Percentiles rank a stretch among this genome's conserved stretches.
These are phyloP conservation scores for Gryllus longicercus DNA, from an alignment of 2,888 invertebrate genomes.

Conservation along the genomic window DNA sequence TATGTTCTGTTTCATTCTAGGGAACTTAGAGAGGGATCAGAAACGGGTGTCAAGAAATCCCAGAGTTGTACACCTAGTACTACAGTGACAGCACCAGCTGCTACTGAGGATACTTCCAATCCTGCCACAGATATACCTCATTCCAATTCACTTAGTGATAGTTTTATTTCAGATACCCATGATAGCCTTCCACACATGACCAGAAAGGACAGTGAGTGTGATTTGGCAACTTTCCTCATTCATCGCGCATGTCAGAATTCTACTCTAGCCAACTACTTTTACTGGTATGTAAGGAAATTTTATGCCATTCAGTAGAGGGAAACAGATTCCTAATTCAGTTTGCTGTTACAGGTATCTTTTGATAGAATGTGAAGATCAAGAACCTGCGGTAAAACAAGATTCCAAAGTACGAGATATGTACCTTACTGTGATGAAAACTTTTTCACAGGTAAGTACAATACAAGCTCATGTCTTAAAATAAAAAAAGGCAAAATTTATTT, in stretches of 20 bases:
- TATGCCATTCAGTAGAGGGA: not conserved
- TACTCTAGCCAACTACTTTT: constrained; percentile 91
- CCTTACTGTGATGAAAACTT: constrained; percentile 80
- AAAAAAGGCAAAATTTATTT: not conserved
- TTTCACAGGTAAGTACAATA: constrained; percentile 59
- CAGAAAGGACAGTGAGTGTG: constrained; percentile 43
- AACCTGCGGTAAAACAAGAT: constrained; percentile 67
- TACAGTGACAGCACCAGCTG: not conserved
- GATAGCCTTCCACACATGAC: not conserved
- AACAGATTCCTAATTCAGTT: not conserved
- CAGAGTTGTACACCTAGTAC: constrained; percentile 29
- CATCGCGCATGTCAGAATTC: constrained; percentile 83
- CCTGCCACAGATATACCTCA: not conserved
- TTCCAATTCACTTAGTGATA: not conserved
- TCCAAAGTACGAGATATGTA: constrained; percentile 78
- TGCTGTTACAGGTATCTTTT: constrained; percentile 61
- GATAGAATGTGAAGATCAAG: constrained; percentile 90
- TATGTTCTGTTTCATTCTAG: not conserved
- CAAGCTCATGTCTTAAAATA: not conserved
- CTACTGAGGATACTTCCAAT: not conserved
- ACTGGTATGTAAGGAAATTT: constrained; percentile 64
- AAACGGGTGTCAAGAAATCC: constrained; percentile 32
- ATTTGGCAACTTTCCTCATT: constrained; percentile 88
- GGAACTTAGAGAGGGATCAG: constrained; percentile 23
- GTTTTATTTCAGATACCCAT: not conserved